phyloP scores from a whole-genome alignment of 64 coral and sea anemone species.

The Catalaphyllia jardinei region DNA sequence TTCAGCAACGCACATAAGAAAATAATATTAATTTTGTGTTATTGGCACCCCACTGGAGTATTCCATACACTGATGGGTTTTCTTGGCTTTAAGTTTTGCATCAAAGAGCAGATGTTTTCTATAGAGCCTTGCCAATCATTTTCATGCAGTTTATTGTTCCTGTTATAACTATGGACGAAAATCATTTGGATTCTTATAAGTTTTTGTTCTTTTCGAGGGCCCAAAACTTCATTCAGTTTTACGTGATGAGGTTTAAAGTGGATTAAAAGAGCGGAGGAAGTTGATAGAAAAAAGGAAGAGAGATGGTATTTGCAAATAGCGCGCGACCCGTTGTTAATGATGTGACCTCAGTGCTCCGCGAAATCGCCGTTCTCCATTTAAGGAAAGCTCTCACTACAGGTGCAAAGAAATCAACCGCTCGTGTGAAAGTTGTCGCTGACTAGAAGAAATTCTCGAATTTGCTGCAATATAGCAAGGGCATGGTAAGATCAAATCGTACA shows the following conservation, averaged over 20 bases:
- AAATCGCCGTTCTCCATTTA: constrained; percentile 35
- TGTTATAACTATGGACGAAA: neutral
- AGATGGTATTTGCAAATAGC: neutral
- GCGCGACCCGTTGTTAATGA: neutral
- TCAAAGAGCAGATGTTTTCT: constrained; percentile 7
- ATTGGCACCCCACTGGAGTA: constrained; percentile 20
- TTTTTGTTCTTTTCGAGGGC: neutral
- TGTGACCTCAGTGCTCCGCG: neutral
- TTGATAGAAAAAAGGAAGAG: neutral
- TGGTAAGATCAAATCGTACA: neutral
- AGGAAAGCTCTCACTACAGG: constrained; percentile 8
- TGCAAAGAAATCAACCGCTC: neutral
- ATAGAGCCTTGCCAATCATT: constrained; percentile 29
- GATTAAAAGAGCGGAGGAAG: neutral
- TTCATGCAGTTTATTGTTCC: constrained; percentile 1
- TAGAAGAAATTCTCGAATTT: neutral
- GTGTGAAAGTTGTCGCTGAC: neutral
- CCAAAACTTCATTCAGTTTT: neutral
- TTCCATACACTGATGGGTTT: constrained; percentile 25
- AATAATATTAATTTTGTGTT: constrained; percentile 29
- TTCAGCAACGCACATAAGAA: constrained; percentile 11
- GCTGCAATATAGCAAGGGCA: neutral
- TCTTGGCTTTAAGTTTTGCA: constrained; percentile 38
- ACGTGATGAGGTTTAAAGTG: neutral
- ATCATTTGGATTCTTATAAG: constrained; percentile 5